Base-by-base conservation (phyloP, 2,113 vertebrate genomes). In the Lophura nycthemera region DNA sequence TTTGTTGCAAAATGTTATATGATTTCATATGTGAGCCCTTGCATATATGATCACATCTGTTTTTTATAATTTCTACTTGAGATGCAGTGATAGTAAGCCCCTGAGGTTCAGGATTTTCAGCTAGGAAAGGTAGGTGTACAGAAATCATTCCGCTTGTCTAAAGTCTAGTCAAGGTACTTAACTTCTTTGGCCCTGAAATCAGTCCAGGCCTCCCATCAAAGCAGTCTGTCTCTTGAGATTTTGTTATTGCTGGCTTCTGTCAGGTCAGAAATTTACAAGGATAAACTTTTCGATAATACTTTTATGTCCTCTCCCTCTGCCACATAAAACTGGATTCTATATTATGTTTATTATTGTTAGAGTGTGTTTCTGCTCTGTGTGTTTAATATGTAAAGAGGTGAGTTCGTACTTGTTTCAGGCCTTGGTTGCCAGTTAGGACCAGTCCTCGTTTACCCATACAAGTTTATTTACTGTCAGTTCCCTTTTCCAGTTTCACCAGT, bases 121-220 rank as follows among this genome's bases (percentile, higher is more conserved):
- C 77, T 83, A 92, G 76, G 45, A 73, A 47, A 16, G 40, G 25
- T 50, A 90, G 89, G 83, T 14, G 15, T 89, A 63, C 64, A 88
- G 88, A 90, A 93, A 52, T 92, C 92, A 61, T 86, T 60, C 74
- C 88, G 45, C 75, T 96, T 96, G 93, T 94, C 86, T 61, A 77
- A 92, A 96, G 67, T 95, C 96, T 96, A 93, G 92, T 94, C 4
- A 10, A 83, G 88, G 50, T 79, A 30, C 91, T 96, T 97, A 96
- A 94, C 92, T 78, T 93, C 72, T 93, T 73, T 94, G 91, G 83
- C 91, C 86, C 96, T 78, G 84, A 69, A 95, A 94, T 91, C 76
- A 74, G 86, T 56, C 65, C 65, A 76, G 61, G 75, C 67, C 82
- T 92, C 81, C 63, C 56, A 40, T 89, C 88, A 89, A 91, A 94